Base-by-base conservation (phyloP, 2,888 invertebrate species). In the Eilema caniola region DNA sequence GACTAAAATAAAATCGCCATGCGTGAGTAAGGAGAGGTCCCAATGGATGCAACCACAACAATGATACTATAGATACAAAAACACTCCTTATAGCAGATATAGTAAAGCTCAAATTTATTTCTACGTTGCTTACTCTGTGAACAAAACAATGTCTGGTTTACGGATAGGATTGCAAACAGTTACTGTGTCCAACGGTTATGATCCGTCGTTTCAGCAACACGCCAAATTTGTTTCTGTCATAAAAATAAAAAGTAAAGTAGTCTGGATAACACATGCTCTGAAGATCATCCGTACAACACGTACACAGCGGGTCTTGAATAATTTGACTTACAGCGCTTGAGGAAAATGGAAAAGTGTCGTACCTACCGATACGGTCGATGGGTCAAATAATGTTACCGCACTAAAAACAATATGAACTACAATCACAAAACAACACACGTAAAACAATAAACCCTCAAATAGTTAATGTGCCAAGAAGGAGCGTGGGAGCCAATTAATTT, bases 401-500 rank as follows among this genome's bases (percentile, higher is more conserved):
- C 66, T 64, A 67, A 41, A 73, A 77, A 71, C 69, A 83, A 81
- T 82, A 81, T 68, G 67, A 73, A 71, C 57, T 62, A 79, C 75
- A 73, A 71, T 57, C 65, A 79, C 76, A 73, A 80, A 78, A 80
- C 70, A 80, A 76, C 76, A 76, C 76, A 75, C 80, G 75, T 81
- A 79, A 78, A 84, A 82, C 75, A 84, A 91, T 93, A 93, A 91
- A 89, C 86, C 85, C 77, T 85, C 83, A 88, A 89, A 91, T 88
- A 91, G 86, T 85, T 90, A 92, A 91, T 90, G 91, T 89, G 90
- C 89, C 90, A 89, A 91, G 90, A 89, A 92, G 89, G 88, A 89
- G 84, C 89, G 89, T 89, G 88, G 89, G 88, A 89, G 92, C 92
- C 94, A 95, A 95, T 95, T 94, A 95, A 93, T 94, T 93, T 94